These are phyloP conservation scores for Drosophila setosimentum DNA, from an alignment of 2,888 invertebrate genomes.

Conservation along the genomic window DNA sequence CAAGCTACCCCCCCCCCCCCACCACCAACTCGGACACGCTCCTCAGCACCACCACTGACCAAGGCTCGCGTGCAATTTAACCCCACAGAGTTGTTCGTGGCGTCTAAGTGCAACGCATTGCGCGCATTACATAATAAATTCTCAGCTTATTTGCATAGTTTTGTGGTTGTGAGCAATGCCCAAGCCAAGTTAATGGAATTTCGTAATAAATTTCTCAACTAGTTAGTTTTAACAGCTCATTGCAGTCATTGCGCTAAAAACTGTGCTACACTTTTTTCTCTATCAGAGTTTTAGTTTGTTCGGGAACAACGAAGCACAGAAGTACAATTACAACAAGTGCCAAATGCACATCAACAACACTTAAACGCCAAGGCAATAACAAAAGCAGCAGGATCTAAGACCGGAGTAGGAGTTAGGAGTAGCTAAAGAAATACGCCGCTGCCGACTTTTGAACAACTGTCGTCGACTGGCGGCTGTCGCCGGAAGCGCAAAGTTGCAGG, in stretches of 20 bases:
- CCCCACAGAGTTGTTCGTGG: constrained; percentile 6
- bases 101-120: constrained; percentile 64
- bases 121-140: constrained; percentile 79
- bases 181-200: constrained; percentile 77
- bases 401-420: constrained; percentile 2
- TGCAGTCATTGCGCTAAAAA: constrained; percentile 48
- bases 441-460: constrained; percentile 77
- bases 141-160: constrained; percentile 81
- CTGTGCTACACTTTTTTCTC: constrained; percentile 43
- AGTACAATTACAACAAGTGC: constrained; percentile 77
- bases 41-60: neutral
- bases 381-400: constrained; percentile 1
- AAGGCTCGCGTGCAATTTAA: neutral
- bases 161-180: constrained; percentile 76
- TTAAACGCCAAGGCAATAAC: constrained; percentile 30
- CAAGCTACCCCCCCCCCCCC: neutral
- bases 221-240: constrained; percentile 66
- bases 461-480: constrained; percentile 80
- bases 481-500: constrained; percentile 75
- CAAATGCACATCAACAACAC: constrained; percentile 80
- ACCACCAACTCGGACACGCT: neutral
- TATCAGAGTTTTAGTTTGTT: neutral
- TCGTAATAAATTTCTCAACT: constrained; percentile 76
- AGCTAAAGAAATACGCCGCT: constrained; percentile 48
- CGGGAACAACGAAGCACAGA: constrained; percentile 26